Conservation (phyloP, 2,888 invertebrate species). For the Thymelicus lineola region DNA sequence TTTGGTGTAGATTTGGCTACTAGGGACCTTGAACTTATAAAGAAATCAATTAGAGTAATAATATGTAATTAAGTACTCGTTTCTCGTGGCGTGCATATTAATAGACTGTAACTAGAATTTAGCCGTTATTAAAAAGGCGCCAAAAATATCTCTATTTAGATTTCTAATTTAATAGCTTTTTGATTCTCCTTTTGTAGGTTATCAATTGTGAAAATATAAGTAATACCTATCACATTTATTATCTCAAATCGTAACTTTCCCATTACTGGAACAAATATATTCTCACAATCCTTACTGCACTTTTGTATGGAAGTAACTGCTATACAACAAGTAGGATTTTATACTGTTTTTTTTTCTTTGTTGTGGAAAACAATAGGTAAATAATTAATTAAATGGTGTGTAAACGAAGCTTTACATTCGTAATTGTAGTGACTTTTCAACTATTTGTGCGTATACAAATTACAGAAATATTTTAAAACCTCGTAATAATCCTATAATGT, state of each 20-base stretch:
- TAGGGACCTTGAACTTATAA: slow-evolving; percentile 4
- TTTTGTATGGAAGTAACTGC: too few relatives aligned
- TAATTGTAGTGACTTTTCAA: slow-evolving; percentile 27
- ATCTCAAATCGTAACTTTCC: too few relatives aligned
- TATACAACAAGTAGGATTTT: too few relatives aligned
- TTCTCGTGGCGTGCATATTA: background rate
- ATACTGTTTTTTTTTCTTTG: too few relatives aligned
- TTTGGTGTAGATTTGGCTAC: background rate
- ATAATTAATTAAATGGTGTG: background rate
- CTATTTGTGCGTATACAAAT: slow-evolving; percentile 23
- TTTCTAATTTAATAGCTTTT: too few relatives aligned
- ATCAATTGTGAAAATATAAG: too few relatives aligned
- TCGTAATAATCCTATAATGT: slow-evolving; percentile 25
- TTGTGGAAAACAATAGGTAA: too few relatives aligned
- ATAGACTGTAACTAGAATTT: background rate
- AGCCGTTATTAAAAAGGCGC: background rate
- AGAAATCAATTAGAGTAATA: slow-evolving; percentile 11
- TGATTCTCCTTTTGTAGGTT: too few relatives aligned
- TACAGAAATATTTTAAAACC: slow-evolving; percentile 31
- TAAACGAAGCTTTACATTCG: slow-evolving; percentile 10
- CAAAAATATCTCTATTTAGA: too few relatives aligned
- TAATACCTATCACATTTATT: too few relatives aligned
- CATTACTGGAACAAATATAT: too few relatives aligned
- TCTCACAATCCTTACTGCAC: too few relatives aligned
- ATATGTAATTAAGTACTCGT: background rate